Evolutionary conservation across 2,888 invertebrate genomes (phyloP), one percentile per base, ranked within the genome.

Genomic region (Harmothoe impar): DNA sequence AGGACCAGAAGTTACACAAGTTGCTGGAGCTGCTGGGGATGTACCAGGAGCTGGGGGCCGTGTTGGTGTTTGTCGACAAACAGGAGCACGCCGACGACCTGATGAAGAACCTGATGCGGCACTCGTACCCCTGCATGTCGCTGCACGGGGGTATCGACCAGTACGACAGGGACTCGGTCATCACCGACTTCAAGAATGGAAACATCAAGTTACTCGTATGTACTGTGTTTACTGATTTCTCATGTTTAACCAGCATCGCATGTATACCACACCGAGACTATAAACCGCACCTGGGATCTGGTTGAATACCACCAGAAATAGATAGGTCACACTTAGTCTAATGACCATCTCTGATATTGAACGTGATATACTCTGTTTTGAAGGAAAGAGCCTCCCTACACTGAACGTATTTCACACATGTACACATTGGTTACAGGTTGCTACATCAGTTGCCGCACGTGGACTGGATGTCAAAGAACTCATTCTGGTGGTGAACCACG

Each of bases 81-180:
- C 99, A 99, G 96, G 99, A 99, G 96, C 98, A 98, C 94, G 99
- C 99, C 0, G 99, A 99, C 95, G 98, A 98, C 84, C 91, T 96
- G 90, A 95, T 96, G 95, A 98, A 98, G 95, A 99, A 99, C 94
- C 97, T 99, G 0, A 98, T 99, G 98, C 98, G 98, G 95, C 98
- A 98, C 0, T 98, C 98, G 0, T 99, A 99, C 95, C 97, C 98
- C 23, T 99, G 99, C 95, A 97, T 99, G 97, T 98, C 99, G 90
- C 97, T 99, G 89, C 99, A 99, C 95, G 99, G 99, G 91, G 99
- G 99, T 93, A 99, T 99, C 95, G 99, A 99, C 96, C 99, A 99
- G 96, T 99, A 99, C 96, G 99, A 99, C 96, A 97, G 99, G 93
- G 99, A 99, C 96, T 98, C 98, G 5, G 99, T 99, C 52, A 99